Conservation (phyloP, 2,888 invertebrate species). For the Ectemnius lituratus region DNA sequence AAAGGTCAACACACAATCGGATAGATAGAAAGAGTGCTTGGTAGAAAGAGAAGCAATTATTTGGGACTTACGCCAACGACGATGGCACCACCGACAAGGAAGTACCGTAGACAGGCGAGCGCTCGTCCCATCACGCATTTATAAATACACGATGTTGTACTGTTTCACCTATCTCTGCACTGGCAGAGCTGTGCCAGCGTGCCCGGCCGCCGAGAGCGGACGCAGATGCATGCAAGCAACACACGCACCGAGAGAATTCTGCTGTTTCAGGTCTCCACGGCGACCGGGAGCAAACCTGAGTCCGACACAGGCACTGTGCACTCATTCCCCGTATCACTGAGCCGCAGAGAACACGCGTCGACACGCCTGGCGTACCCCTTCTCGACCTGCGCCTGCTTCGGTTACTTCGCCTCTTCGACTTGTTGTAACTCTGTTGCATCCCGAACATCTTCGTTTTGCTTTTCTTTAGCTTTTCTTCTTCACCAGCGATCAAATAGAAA, state of each 20-base stretch:
- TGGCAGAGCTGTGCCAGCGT: no score
- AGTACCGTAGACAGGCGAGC: slow-evolving; percentile 64
- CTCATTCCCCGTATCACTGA: slow-evolving; percentile 36
- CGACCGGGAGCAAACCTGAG: slow-evolving; percentile 42
- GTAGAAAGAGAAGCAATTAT: no score
- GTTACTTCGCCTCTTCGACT: not conserved
- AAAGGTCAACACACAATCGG: no score
- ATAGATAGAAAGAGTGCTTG: no score
- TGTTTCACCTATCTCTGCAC: slow-evolving; percentile 10
- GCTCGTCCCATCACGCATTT: slow-evolving; percentile 59
- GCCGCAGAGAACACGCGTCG: not conserved
- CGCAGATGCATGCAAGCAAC: no score
- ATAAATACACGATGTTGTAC: not conserved
- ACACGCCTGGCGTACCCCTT: not conserved
- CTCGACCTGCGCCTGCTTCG: slow-evolving; percentile 2
- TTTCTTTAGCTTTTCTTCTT: not conserved
- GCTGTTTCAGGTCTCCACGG: slow-evolving; percentile 35
- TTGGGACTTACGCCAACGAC: slow-evolving; percentile 67
- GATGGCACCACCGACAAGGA: slow-evolving; percentile 65
- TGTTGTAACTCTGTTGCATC: not conserved
- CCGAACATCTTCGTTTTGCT: not conserved
- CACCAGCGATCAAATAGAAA: no score
- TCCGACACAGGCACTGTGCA: not conserved
- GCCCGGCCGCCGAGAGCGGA: no score
- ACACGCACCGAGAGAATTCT: no score